These are phyloP conservation scores for Theretra japonica DNA, from an alignment of 2,888 invertebrate species.

Conservation along the genomic window DNA sequence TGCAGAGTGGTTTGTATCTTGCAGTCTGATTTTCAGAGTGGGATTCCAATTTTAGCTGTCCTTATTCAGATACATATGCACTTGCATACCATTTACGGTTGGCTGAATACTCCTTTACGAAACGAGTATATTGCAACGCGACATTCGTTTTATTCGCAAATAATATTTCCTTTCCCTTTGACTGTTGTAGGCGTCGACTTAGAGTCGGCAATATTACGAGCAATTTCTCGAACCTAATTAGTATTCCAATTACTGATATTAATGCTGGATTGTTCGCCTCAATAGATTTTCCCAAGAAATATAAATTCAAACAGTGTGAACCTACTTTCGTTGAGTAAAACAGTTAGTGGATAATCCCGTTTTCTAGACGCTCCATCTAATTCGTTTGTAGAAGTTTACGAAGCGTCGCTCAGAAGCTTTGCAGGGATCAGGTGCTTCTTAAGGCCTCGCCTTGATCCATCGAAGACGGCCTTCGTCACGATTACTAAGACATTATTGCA, in stretches of 20 bases:
- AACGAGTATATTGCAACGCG: not conserved
- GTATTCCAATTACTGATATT: not conserved
- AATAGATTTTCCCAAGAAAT: not conserved
- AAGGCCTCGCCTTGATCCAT: constrained; percentile 54
- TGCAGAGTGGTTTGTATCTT: too few relatives aligned
- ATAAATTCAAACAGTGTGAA: constrained; percentile 14
- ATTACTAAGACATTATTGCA: constrained; percentile 50
- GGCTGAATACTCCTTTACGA: not conserved
- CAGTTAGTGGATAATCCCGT: constrained; percentile 62
- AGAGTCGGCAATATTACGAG: too few relatives aligned
- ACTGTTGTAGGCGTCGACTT: too few relatives aligned
- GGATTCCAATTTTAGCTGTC: too few relatives aligned
- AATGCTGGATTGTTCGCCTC: not conserved
- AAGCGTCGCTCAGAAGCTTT: constrained; percentile 49
- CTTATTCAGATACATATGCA: too few relatives aligned
- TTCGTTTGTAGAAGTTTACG: constrained; percentile 66
- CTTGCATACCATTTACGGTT: too few relatives aligned
- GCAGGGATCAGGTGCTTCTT: constrained; percentile 61
- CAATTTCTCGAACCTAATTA: too few relatives aligned
- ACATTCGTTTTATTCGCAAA: not conserved
- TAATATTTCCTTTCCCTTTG: not conserved
- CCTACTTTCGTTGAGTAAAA: constrained; percentile 28
- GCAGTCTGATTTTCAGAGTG: too few relatives aligned
- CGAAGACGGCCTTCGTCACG: constrained; percentile 56
- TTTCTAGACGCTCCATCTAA: constrained; percentile 63